Base-by-base conservation (phyloP, 2,113 vertebrate genomes). In the Gobio gobio region DNA sequence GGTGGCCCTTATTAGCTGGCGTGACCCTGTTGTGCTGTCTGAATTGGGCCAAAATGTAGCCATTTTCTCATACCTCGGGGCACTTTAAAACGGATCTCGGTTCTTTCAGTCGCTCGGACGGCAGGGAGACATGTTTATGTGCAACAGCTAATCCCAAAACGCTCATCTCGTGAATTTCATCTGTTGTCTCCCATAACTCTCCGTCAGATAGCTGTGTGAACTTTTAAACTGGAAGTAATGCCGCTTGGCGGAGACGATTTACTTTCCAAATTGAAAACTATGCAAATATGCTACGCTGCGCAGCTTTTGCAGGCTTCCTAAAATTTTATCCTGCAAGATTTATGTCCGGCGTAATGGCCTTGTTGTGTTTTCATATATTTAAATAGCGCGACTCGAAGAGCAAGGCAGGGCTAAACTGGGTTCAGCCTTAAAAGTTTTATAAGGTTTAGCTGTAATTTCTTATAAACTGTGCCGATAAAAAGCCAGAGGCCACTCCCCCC, bases 1-100 rank as follows among this genome's bases (percentile, higher is more conserved):
- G 54, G 5, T 64, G 72, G 79, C 81, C 87, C 87, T 91, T 92
- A 90, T 93, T 93, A 93, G 93, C 93, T 90, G 80, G 84, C 84
- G 85, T 91, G 89, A 92, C 91, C 90, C 93, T 93, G 22, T 84
- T 56, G 84, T 49, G 29, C 77, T 36, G 36, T 26, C n/a, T 58
- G 77, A 78, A 85, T 43, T 82, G 72, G 84, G 89, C 86, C 87
- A 87, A 61, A 45, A 58, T 75, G 12, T 74, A 79, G 85, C 45
- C 64, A 43, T 77, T 85, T 83, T 66, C 22, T 83, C 66, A 64
- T 78, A 83, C 74, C 74, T 83, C n/a, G 5, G 47, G 73, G 64
- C 63, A n/a, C 24, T 72, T 74, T 54, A 26, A 82, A 82, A 77
- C 63, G 36, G 7, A 22, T 36, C 47, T 83, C 82, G 3, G 29